Conservation (phyloP, 37 sponge, comb jelly and placozoan species). For the Tethya wilhelma region DNA sequence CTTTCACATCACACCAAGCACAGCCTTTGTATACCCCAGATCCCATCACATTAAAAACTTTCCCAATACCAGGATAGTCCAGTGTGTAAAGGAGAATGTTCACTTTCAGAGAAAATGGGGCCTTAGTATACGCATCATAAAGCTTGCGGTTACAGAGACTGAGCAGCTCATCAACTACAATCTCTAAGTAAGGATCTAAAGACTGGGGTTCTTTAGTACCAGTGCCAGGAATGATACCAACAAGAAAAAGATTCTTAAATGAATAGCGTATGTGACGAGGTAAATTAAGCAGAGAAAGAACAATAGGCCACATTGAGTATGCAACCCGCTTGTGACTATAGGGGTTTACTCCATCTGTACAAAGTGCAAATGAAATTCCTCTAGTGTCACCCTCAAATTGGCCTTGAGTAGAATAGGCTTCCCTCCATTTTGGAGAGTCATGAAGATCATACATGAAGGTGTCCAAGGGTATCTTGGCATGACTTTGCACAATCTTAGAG, state of each 20-base stretch:
- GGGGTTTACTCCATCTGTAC: conserved; percentile 27
- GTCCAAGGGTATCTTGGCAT: background rate
- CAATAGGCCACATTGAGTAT: conserved; percentile 33
- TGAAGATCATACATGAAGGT: conserved; percentile 16
- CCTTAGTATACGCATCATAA: conserved; percentile 30
- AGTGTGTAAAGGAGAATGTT: background rate
- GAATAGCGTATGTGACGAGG: conserved; percentile 24
- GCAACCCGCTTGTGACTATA: background rate
- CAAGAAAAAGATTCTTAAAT: conserved; percentile 3
- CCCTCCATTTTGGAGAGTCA: conserved; percentile 12
- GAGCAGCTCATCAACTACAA: conserved; percentile 34
- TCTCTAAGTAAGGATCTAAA: conserved; percentile 8
- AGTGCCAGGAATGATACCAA: conserved; percentile 37
- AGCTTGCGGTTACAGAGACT: background rate
- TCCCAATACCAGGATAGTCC: conserved; percentile 36
- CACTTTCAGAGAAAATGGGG: conserved; percentile 8
- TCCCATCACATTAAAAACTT: conserved; percentile 18
- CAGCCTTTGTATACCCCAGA: conserved; percentile 18
- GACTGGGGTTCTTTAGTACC: background rate
- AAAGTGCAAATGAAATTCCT: conserved; percentile 18
- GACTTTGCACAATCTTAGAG: conserved; percentile 16
- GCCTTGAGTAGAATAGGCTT: background rate
- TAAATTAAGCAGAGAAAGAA: conserved; percentile 24
- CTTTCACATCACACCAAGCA: conserved; percentile 14
- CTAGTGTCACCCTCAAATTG: background rate